Percentiles rank a stretch among this genome's conserved stretches.
Evolutionary conservation across 2,888 invertebrate genomes (phyloP).

Genomic region (Sinhomidia bicolor): DNA sequence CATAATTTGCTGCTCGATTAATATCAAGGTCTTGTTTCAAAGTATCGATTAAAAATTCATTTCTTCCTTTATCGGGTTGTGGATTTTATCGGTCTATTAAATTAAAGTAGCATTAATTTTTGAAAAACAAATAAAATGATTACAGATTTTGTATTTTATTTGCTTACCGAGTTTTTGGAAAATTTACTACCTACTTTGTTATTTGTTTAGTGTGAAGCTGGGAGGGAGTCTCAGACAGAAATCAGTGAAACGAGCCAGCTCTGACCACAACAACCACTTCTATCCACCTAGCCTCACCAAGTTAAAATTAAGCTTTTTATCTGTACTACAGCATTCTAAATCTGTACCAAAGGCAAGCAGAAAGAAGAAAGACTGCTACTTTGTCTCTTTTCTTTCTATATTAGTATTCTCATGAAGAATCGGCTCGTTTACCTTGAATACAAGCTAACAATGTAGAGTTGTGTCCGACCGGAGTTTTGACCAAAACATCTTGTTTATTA

Average conservation of each 20-base stretch:
- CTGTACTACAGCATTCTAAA: too few species aligned
- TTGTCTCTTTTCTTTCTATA: slow-evolving; percentile 34
- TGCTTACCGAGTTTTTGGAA: too few species aligned
- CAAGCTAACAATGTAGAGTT: neutral
- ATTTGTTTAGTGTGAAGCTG: neutral
- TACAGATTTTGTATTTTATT: too few species aligned
- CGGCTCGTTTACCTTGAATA: slow-evolving; percentile 43
- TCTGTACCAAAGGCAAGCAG: neutral
- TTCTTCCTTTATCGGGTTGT: too few species aligned
- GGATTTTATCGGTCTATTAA: too few species aligned
- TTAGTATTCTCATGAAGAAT: slow-evolving; percentile 30
- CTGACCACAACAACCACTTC: slow-evolving; percentile 16
- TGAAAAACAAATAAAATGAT: too few species aligned
- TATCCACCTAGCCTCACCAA: neutral
- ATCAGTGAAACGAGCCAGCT: neutral
- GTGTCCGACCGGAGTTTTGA: slow-evolving; percentile 11
- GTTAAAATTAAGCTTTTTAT: neutral
- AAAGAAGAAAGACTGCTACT: neutral
- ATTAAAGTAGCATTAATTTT: too few species aligned
- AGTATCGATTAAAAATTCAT: too few species aligned
- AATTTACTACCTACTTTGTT: too few species aligned
- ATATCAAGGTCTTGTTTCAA: too few species aligned
- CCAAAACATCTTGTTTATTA: neutral
- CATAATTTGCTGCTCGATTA: too few species aligned
- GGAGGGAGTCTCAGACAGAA: too few species aligned